Evolutionary conservation across 2,888 invertebrate genomes (phyloP).

Genomic region (Hydropsyche betteni): DNA sequence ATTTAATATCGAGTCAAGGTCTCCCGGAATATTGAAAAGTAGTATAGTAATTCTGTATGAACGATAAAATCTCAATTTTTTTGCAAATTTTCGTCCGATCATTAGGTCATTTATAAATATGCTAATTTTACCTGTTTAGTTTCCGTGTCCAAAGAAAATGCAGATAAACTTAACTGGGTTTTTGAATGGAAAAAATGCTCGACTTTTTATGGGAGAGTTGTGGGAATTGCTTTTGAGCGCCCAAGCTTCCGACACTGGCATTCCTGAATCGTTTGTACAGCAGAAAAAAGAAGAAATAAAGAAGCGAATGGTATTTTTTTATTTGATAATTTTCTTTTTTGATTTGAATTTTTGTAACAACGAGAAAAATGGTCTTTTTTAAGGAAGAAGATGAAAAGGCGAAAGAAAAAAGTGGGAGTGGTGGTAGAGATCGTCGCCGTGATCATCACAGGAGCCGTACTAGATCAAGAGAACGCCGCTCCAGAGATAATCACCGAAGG

Average conservation of each 20-base stretch:
- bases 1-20: not conserved
- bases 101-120: not conserved
- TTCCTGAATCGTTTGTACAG: slow-evolving; percentile 93
- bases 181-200: slow-evolving; percentile 95
- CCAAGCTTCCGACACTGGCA: slow-evolving; percentile 94
- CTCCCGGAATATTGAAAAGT: too few relatives aligned
- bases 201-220: slow-evolving; percentile 96
- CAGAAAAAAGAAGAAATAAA: slow-evolving; percentile 97
- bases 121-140: slow-evolving; percentile 67
- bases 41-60: not conserved
- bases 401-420: slow-evolving; percentile 59
- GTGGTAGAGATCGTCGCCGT: slow-evolving; percentile 56
- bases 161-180: slow-evolving; percentile 99
- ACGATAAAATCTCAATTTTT: not conserved
- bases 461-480: slow-evolving; percentile 53
- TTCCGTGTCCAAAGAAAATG: slow-evolving; percentile 97
- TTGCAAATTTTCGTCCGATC: not conserved
- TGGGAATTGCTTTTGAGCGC: slow-evolving; percentile 96
- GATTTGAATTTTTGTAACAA: slow-evolving; percentile 21
- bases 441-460: slow-evolving; percentile 61
- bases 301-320: slow-evolving; percentile 77
- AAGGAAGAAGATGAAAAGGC: slow-evolving; percentile 83
- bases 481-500: slow-evolving; percentile 52
- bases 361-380: slow-evolving; percentile 15
- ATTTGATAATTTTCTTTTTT: slow-evolving; percentile 45